Conservation (phyloP, 2,797 vertebrate species). For the Acanthopagrus latus region DNA sequence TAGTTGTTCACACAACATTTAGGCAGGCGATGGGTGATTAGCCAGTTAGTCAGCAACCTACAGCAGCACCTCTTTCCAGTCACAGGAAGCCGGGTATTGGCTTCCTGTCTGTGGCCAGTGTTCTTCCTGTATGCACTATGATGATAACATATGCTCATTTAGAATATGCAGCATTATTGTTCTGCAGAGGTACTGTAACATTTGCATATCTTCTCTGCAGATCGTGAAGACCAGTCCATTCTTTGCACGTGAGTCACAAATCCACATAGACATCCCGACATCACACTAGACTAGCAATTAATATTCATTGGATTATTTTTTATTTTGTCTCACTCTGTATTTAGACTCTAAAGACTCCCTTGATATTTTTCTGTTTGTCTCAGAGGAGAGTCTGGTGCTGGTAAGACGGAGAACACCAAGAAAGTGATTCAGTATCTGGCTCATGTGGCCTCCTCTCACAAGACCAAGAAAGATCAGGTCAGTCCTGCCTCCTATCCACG, state of each 20-base stretch:
- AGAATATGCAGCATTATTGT: not conserved
- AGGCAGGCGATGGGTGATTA: conserved; percentile 46
- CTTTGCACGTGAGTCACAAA: conserved; percentile 96
- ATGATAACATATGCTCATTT: conserved; percentile 47
- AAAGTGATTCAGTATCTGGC: conserved; percentile 99
- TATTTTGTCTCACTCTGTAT: not conserved
- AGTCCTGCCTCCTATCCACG: conserved; percentile 57
- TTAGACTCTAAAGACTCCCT: not conserved
- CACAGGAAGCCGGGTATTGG: conserved; percentile 77
- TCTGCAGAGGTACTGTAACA: conserved; percentile 3
- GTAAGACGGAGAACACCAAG: conserved; percentile 99
- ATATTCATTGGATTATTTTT: not conserved
- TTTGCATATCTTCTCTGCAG: conserved; percentile 63
- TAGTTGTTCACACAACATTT: conserved; percentile 28
- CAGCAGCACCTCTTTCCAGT: conserved; percentile 49
- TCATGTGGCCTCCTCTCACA: conserved; percentile 97
- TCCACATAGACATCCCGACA: not conserved
- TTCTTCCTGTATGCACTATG: conserved; percentile 65
- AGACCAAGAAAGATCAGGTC: conserved; percentile 99
- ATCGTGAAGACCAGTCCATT: conserved; percentile 98
- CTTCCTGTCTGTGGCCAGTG: conserved; percentile 77
- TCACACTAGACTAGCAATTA: not conserved
- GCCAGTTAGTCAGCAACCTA: conserved; percentile 32
- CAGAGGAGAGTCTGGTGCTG: conserved; percentile 97
- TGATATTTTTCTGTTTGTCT: conserved; percentile 2